Base-by-base conservation (phyloP, 2,888 invertebrate genomes). In the Acleris emargana region DNA sequence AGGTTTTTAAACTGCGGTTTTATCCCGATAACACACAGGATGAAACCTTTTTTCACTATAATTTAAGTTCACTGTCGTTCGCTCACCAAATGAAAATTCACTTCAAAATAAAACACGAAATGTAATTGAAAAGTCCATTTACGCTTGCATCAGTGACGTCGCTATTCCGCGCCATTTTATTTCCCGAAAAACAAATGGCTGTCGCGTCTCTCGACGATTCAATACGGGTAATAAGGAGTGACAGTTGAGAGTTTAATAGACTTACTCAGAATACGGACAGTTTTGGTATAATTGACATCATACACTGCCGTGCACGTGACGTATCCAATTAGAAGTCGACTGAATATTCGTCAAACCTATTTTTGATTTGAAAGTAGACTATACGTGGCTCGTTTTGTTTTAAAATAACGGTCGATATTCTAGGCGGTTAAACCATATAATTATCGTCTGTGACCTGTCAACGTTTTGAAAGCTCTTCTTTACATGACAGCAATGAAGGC, bases 41-140 rank as follows among this genome's bases (percentile, higher is more conserved):
- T 45, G 6, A 45, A 45, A 45, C 5, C n/a, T n/a, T 45, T 16
- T 16, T 45, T 7, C 17, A 17, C 2, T 45, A 45, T 45, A 43
- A n/a, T 16, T 51, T 22, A 32, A 51, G 25, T 20, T 9, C 17
- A 45, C 17, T 17, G 53, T 18, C 20, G 38, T 32, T 47, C 28
- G 32, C 52, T 13, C 53, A n/a, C 25, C n/a, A 25, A 62, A 62
- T 63, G 28, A 52, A 57, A 58, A 54, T 20, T 6, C 49, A 45
- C 51, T 58, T 63, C 32, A 51, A 63, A 58, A 58, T 63, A 58
- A 45, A 64, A 22, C 25, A 45, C 32, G 58, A 42, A 58, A 58
- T 47, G 58, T 53, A 64, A 64, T 64, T 64, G 53, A 58, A 64
- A 58, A 58, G 28, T 58, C 25, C 47, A 64, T 58, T 58, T 53